Conservation (phyloP, 2,113 vertebrate genomes). For the Chloropsis cyanopogon region DNA sequence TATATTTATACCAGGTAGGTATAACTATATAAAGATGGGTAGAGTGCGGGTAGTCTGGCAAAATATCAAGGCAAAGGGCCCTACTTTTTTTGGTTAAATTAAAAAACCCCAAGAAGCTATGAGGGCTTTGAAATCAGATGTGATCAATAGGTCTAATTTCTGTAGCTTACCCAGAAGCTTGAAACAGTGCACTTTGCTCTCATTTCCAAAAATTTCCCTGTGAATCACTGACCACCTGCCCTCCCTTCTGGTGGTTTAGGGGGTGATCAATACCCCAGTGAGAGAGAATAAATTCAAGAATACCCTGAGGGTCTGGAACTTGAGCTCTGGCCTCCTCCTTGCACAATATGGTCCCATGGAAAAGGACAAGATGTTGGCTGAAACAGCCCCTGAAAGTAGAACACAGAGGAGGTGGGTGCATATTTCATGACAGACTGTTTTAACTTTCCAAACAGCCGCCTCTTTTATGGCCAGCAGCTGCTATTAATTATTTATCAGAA, state of each 20-base stretch:
- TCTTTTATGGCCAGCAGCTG: conserved; percentile 43
- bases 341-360: not conserved
- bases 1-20: not conserved
- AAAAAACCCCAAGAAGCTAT: not conserved
- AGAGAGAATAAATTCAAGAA: not conserved
- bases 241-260: not conserved
- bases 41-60: not conserved
- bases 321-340: not conserved
- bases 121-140: not conserved
- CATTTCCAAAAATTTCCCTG: not conserved
- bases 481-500: conserved; percentile 55
- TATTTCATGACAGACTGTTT: conserved; percentile 36
- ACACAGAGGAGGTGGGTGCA: not conserved
- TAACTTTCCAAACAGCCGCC: conserved; percentile 32
- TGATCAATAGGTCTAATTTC: not conserved
- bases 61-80: not conserved
- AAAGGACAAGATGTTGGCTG: not conserved
- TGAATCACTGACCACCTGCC: not conserved
- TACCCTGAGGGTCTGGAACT: not conserved
- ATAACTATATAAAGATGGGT: not conserved
- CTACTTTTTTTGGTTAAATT: not conserved
- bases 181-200: not conserved
- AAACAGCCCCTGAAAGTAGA: conserved; percentile 16
- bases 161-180: not conserved
- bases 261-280: not conserved